These are phyloP conservation scores for Galagoides demidoff DNA, from an alignment of 2,797 vertebrate genomes.

Conservation along the genomic window DNA sequence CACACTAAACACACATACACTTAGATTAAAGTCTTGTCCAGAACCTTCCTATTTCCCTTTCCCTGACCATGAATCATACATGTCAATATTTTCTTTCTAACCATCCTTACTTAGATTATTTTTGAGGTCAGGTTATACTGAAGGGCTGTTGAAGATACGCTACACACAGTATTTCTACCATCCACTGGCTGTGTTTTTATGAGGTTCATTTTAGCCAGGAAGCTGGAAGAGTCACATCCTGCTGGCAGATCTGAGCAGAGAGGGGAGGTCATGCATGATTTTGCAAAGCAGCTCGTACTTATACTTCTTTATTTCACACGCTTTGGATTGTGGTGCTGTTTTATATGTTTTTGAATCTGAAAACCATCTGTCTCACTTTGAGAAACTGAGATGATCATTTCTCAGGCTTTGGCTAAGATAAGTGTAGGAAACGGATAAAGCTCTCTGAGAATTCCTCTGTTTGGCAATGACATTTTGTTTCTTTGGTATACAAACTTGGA, in stretches of 20 bases:
- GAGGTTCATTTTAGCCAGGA: not conserved
- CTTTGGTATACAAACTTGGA: not conserved
- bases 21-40: not conserved
- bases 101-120: not conserved
- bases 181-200: not conserved
- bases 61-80: not conserved
- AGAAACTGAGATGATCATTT: not conserved
- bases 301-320: not conserved
- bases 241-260: not conserved
- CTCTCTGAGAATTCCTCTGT: not conserved
- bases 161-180: rapidly evolving
- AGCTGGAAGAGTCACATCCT: not conserved
- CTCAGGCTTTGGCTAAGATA: too few species aligned
- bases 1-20: not conserved
- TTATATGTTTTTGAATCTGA: not conserved
- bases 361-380: not conserved
- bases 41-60: not conserved
- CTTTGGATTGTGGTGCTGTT: not conserved
- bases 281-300: not conserved
- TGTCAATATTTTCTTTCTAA: not conserved
- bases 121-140: not conserved
- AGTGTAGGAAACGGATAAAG: too few species aligned
- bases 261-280: rapidly evolving
- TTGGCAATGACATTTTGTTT: not conserved
- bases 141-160: not conserved